Conservation (phyloP, 2,888 invertebrate species). For the Catocala nupta region DNA sequence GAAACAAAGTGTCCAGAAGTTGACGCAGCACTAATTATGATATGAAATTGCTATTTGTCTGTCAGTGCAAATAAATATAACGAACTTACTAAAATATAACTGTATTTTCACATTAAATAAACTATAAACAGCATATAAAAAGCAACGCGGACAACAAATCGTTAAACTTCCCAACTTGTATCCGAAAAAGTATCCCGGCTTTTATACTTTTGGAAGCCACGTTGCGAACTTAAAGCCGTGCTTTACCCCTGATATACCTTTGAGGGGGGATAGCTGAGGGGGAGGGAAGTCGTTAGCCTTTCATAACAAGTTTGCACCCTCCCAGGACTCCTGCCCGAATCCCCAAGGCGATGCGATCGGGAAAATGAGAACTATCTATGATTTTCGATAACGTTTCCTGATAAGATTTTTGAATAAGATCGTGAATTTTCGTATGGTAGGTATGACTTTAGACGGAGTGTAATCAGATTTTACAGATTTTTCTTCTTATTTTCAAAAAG, state of each 20-base stretch:
- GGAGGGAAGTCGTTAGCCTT: conserved; percentile 34
- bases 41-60: too few relatives aligned
- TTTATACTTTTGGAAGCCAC: conserved; percentile 16
- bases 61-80: too few relatives aligned
- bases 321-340: conserved; percentile 11
- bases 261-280: neutral
- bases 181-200: conserved; percentile 22
- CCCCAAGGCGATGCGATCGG: conserved; percentile 13
- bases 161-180: conserved; percentile 19
- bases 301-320: conserved; percentile 34
- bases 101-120: neutral
- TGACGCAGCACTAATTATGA: too few relatives aligned
- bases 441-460: too few relatives aligned
- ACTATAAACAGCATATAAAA: conserved; percentile 14
- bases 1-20: too few relatives aligned
- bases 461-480: too few relatives aligned
- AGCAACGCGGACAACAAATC: conserved; percentile 14
- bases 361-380: conserved; percentile 31
- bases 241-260: conserved; percentile 21
- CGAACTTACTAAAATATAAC: too few relatives aligned
- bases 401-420: neutral
- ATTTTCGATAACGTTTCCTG: conserved; percentile 3
- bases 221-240: conserved; percentile 30
- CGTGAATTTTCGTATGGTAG: neutral
- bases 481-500: too few relatives aligned